A percentile compares a stretch with the other conserved stretches of the same genome.
Conservation (phyloP, 37 sponge, comb jelly and placozoan species). For the Crambe crambe region DNA sequence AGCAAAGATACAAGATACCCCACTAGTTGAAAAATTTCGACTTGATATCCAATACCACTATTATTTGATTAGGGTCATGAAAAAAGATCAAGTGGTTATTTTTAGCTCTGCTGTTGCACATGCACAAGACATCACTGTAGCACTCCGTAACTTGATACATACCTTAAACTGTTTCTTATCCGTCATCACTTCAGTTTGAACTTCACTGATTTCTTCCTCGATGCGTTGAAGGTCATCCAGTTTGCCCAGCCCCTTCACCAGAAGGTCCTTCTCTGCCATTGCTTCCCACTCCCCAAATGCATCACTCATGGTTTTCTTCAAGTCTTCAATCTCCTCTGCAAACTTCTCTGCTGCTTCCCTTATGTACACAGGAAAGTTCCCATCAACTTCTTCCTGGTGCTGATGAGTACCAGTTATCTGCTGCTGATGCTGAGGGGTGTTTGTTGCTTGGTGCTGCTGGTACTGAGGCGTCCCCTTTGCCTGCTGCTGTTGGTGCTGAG, state of each 20-base stretch:
- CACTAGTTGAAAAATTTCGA: no score
- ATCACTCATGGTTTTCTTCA: neutral
- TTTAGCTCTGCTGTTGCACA: no score
- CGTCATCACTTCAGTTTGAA: neutral
- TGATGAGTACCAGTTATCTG: neutral
- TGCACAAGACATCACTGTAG: no score
- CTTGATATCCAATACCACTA: no score
- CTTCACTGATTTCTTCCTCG: neutral
- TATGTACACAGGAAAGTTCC: slow-evolving; percentile 7
- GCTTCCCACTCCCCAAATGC: neutral
- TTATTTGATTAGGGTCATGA: no score
- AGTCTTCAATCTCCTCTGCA: slow-evolving; percentile 21
- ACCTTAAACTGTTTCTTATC: neutral
- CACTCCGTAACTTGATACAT: no score
- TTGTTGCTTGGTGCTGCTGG: neutral
- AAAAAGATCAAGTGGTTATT: no score
- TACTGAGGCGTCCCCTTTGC: neutral
- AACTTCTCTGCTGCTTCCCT: neutral
- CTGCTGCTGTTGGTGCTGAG: slow-evolving; percentile 16
- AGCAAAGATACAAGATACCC: no score
- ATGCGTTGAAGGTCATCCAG: neutral
- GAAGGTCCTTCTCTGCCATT: slow-evolving; percentile 10
- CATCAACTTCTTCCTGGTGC: neutral
- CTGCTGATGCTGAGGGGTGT: no score
- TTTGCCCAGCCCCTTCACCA: neutral